These are phyloP conservation scores for Drosophila carrolli DNA, from an alignment of 1,140 invertebrate genomes.

Conservation along the genomic window DNA sequence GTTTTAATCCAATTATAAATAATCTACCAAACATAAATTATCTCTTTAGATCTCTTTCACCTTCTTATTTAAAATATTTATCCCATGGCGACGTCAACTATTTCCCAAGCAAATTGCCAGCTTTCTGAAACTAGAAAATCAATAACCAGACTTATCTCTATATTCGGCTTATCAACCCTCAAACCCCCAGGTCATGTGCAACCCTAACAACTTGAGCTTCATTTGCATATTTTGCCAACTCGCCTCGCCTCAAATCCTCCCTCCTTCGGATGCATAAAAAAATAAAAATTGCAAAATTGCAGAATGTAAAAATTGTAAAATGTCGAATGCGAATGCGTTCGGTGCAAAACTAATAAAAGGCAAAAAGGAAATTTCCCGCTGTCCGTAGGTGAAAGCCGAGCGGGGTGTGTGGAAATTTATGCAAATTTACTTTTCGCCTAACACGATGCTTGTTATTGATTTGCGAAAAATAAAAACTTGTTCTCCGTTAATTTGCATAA, in stretches of 20 bases:
- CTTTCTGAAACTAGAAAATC: slow-evolving; percentile 29
- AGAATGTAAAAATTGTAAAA: slow-evolving; percentile 65
- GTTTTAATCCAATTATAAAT: background rate
- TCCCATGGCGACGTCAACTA: background rate
- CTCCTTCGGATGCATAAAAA: slow-evolving; percentile 30
- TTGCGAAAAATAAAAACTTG: slow-evolving; percentile 51
- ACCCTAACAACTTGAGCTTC: slow-evolving; percentile 76
- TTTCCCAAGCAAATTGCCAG: background rate
- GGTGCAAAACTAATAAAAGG: slow-evolving; percentile 69
- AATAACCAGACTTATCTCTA: slow-evolving; percentile 37
- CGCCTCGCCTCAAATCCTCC: slow-evolving; percentile 25
- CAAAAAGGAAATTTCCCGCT: slow-evolving; percentile 51
- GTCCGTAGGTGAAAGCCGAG: slow-evolving; percentile 54
- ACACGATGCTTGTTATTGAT: slow-evolving; percentile 70
- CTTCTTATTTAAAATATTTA: background rate
- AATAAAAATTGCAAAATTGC: slow-evolving; percentile 66
- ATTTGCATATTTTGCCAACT: slow-evolving; percentile 77
- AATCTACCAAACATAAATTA: background rate
- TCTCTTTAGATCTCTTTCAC: background rate
- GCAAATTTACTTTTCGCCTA: slow-evolving; percentile 63
- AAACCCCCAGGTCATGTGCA: slow-evolving; percentile 34
- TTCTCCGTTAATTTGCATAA: slow-evolving; percentile 76
- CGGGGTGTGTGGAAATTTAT: slow-evolving; percentile 54
- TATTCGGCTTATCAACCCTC: slow-evolving; percentile 67
- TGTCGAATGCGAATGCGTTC: slow-evolving; percentile 47